A percentile compares a stretch with the other conserved stretches of the same genome.
Evolutionary conservation across 92 coral and sea anemone genomes (phyloP).

Genomic region (Pocillopora grandis): DNA sequence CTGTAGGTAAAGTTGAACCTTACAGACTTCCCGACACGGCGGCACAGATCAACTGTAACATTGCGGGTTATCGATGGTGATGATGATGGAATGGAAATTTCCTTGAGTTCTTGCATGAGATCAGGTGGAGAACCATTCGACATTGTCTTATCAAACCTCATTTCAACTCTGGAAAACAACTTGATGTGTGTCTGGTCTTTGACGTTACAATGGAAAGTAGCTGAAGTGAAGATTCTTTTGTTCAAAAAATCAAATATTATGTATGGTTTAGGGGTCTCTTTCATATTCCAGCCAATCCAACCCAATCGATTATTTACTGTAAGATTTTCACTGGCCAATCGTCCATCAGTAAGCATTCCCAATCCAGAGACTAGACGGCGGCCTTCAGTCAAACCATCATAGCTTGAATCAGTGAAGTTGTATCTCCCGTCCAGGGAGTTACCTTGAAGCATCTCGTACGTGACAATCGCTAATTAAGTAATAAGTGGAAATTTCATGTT

Average conservation of each 20-base stretch:
- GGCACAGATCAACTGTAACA: slow-evolving; percentile 85
- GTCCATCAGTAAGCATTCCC: slow-evolving; percentile 74
- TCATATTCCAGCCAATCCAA: slow-evolving; percentile 79
- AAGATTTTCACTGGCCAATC: slow-evolving; percentile 42
- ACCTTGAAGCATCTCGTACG: slow-evolving; percentile 80
- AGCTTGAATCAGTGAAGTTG: slow-evolving; percentile 58
- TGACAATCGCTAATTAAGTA: slow-evolving; percentile 61
- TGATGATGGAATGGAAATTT: slow-evolving; percentile 42
- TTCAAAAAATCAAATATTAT: slow-evolving; percentile 55
- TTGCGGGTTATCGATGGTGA: slow-evolving; percentile 48
- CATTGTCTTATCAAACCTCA: slow-evolving; percentile 41
- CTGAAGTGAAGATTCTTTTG: slow-evolving; percentile 54
- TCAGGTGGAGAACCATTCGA: slow-evolving; percentile 23
- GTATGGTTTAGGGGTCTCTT: slow-evolving; percentile 50
- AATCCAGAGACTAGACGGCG: slow-evolving; percentile 51
- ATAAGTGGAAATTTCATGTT: neutral
- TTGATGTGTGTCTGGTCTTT: slow-evolving; percentile 46
- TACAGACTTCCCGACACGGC: slow-evolving; percentile 53
- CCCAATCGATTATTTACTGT: slow-evolving; percentile 35
- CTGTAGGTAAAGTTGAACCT: slow-evolving; percentile 59
- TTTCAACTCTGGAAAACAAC: slow-evolving; percentile 61
- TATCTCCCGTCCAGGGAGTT: slow-evolving; percentile 48
- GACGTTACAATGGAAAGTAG: slow-evolving; percentile 70
- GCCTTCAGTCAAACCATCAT: slow-evolving; percentile 62
- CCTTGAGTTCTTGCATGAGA: slow-evolving; percentile 5